Evolutionary conservation across 2,113 vertebrate genomes (phyloP).

Genomic region (Oncorhynchus masou): DNA sequence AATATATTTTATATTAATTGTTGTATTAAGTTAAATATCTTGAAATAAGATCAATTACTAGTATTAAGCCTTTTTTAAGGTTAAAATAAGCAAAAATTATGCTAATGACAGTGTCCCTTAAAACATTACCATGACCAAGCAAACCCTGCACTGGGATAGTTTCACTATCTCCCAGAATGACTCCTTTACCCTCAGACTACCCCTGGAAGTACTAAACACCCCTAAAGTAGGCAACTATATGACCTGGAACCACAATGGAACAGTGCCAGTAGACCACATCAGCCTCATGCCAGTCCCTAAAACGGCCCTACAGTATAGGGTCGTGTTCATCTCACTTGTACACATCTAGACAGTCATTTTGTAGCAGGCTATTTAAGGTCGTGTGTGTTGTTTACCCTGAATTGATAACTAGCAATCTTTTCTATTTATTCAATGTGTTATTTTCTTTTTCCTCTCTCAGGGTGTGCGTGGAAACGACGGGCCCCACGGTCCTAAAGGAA

Average conservation of each 20-base stretch:
- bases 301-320: too few species aligned
- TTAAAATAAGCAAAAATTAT: too few species aligned
- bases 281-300: too few species aligned
- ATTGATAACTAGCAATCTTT: neutral
- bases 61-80: too few species aligned
- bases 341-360: too few species aligned
- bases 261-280: too few species aligned
- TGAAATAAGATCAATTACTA: too few species aligned
- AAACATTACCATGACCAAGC: neutral
- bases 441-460: conserved; percentile 58
- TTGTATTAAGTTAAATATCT: too few species aligned
- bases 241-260: too few species aligned
- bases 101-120: neutral
- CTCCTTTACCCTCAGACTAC: neutral
- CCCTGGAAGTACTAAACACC: neutral
- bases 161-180: neutral
- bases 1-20: too few species aligned
- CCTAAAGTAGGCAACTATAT: neutral
- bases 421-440: neutral
- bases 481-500: conserved; percentile 91
- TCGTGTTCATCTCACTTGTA: too few species aligned
- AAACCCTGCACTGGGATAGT: neutral
- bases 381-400: neutral
- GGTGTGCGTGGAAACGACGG: conserved; percentile 93
- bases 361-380: too few species aligned